Evolutionary conservation across 2,888 invertebrate genomes (phyloP).

Genomic region (Pelosia muscerda): DNA sequence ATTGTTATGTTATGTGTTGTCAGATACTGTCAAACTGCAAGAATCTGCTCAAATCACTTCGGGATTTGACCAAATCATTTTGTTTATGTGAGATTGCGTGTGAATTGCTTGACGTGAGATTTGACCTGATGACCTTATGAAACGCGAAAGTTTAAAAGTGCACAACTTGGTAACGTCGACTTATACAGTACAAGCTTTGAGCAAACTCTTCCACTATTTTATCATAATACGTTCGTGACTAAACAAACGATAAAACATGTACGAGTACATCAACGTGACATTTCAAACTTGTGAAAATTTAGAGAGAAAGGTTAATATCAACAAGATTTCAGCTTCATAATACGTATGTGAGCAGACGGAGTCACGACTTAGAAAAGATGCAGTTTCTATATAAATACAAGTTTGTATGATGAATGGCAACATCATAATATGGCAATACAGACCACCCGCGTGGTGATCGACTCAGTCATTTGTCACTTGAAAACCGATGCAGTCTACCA

Average conservation of each 20-base stretch:
- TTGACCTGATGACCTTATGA: not conserved
- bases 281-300: conserved; percentile 65
- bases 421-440: conserved; percentile 54
- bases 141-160: not conserved
- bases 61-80: too few species aligned
- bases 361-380: conserved; percentile 68
- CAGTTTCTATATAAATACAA: conserved; percentile 68
- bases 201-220: conserved; percentile 26
- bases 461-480: conserved; percentile 72
- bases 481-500: conserved; percentile 41
- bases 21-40: too few species aligned
- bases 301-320: conserved; percentile 70
- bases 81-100: too few species aligned
- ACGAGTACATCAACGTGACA: conserved; percentile 55
- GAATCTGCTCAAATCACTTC: not conserved
- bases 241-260: conserved; percentile 52
- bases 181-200: not conserved
- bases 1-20: too few species aligned
- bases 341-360: conserved; percentile 30
- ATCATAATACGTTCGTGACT: conserved; percentile 53
- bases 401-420: conserved; percentile 73
- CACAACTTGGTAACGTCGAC: not conserved
- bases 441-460: conserved; percentile 71
- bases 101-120: too few species aligned
- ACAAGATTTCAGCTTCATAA: conserved; percentile 46